Conservation (phyloP, 2,888 invertebrate genomes). For the Nymphalis polychloros region DNA sequence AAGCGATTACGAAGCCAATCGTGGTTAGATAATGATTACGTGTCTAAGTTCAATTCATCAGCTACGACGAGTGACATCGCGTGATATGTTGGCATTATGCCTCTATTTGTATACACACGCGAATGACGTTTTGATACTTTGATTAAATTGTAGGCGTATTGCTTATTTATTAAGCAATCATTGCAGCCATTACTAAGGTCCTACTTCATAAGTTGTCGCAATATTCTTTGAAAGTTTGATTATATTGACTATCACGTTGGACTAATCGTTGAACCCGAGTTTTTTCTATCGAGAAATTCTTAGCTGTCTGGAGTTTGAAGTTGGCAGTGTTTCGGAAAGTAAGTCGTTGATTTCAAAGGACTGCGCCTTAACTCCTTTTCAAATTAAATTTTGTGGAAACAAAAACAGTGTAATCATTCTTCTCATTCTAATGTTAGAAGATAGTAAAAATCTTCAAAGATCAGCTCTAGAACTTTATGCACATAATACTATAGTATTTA, state of each 20-base stretch:
- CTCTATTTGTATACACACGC: constrained; percentile 16
- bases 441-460: no score
- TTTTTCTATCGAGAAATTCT: no score
- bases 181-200: background rate
- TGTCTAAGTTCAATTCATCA: constrained; percentile 25
- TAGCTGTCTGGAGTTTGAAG: background rate
- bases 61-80: constrained; percentile 13
- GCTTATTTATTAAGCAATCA: background rate
- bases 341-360: background rate
- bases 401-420: no score
- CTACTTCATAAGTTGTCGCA: background rate
- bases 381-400: no score
- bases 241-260: no score
- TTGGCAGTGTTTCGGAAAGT: background rate
- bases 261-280: background rate
- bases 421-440: no score
- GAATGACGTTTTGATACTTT: background rate
- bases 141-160: background rate
- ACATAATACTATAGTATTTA: no score
- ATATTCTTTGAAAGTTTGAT: background rate
- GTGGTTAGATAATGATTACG: constrained; percentile 7
- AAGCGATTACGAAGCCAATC: constrained; percentile 13
- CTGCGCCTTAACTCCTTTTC: no score
- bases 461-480: no score
- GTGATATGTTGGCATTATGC: constrained; percentile 23